phyloP scores from a whole-genome alignment of 1,140 invertebrate species.

The Colletes latitarsis region DNA sequence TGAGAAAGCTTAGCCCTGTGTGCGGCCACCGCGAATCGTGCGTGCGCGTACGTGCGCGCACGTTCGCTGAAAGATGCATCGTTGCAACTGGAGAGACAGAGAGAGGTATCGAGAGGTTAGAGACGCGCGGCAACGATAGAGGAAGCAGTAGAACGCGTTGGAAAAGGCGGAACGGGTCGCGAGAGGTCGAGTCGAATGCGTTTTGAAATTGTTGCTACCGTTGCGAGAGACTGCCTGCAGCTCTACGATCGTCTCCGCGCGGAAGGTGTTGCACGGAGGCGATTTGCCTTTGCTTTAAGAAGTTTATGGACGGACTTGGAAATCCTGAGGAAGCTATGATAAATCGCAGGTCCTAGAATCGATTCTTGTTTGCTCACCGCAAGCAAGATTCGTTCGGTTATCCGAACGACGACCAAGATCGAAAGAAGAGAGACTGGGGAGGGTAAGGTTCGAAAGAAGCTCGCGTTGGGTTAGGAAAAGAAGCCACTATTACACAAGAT shows the following conservation, averaged over 20 bases:
- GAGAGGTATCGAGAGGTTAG: not conserved
- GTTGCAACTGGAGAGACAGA: not conserved
- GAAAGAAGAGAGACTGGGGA: slow-evolving; percentile 20
- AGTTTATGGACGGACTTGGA: too few species aligned
- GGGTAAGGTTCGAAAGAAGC: slow-evolving; percentile 46
- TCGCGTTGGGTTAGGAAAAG: slow-evolving; percentile 54
- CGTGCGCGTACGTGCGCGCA: not conserved
- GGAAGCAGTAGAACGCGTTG: not conserved
- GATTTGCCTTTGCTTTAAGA: not conserved
- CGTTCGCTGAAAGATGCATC: not conserved
- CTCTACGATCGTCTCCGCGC: not conserved
- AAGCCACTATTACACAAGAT: slow-evolving; percentile 58
- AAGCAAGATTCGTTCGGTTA: too few species aligned
- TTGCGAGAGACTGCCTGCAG: slow-evolving; percentile 19
- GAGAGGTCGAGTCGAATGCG: slow-evolving; percentile 9
- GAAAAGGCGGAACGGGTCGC: slow-evolving; percentile 20
- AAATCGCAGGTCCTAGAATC: too few species aligned
- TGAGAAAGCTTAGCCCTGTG: slow-evolving; percentile 36
- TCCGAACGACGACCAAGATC: not conserved
- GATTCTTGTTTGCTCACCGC: too few species aligned
- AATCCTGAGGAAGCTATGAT: too few species aligned
- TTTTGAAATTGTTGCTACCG: slow-evolving; percentile 46
- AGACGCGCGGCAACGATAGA: slow-evolving; percentile 1
- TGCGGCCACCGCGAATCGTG: not conserved
- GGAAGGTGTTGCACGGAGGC: not conserved